Evolutionary conservation across 2,113 vertebrate genomes (phyloP).

Genomic region (Scalopus aquaticus): DNA sequence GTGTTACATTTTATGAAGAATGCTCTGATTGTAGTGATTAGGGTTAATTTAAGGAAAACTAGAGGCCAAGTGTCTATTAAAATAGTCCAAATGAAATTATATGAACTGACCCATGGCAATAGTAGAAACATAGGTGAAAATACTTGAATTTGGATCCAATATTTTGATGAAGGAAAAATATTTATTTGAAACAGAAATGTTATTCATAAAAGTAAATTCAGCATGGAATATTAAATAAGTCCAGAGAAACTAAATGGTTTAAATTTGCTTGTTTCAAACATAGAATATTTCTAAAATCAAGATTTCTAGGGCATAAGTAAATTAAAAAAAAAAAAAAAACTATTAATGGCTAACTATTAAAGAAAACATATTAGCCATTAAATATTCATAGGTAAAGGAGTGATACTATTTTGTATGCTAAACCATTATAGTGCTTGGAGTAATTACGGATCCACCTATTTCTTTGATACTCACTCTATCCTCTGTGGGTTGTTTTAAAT

Average conservation of each 20-base stretch:
- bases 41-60: not conserved
- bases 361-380: conserved; percentile 29
- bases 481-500: conserved; percentile 52
- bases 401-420: not conserved
- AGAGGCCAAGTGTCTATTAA: not conserved
- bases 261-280: not conserved
- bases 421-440: not conserved
- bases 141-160: not conserved
- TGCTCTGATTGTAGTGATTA: not conserved
- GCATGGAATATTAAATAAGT: too few species aligned
- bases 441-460: conserved; percentile 48
- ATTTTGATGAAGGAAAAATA: not conserved
- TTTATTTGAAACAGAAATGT: not conserved
- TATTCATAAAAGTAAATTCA: conserved; percentile 18
- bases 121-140: not conserved
- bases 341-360: not conserved
- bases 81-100: not conserved
- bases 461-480: not conserved
- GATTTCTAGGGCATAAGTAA: not conserved
- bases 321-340: conserved; percentile 14
- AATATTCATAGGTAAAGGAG: not conserved
- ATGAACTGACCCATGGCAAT: not conserved
- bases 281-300: not conserved
- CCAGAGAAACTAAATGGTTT: not conserved
- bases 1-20: not conserved